Conservation (phyloP, 1,140 invertebrate genomes). For the Bombus waltoni region DNA sequence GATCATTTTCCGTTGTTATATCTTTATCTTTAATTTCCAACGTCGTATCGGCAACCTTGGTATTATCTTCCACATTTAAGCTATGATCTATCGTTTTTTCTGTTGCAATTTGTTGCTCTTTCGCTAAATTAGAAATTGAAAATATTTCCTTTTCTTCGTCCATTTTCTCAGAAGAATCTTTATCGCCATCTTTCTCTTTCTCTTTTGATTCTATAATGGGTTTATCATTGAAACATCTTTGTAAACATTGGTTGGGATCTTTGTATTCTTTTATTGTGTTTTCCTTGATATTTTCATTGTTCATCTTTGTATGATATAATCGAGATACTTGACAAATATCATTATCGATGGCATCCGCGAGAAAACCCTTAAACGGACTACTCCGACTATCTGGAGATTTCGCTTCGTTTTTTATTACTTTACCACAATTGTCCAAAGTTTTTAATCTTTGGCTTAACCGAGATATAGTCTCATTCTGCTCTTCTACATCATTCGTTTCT, state of each 20-base stretch:
- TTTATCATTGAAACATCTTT: background rate
- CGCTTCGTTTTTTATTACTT: background rate
- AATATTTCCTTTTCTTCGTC: background rate
- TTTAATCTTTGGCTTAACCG: background rate
- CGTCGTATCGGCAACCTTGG: too few relatives aligned
- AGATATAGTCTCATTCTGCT: background rate
- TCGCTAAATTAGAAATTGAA: background rate
- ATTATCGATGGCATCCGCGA: conserved; percentile 15
- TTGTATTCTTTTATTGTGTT: background rate
- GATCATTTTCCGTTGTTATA: background rate
- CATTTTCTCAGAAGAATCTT: background rate
- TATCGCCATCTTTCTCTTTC: background rate
- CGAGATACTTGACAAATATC: background rate
- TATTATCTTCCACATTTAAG: background rate
- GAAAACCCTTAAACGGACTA: conserved; percentile 63
- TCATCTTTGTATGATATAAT: background rate
- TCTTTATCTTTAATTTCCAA: background rate
- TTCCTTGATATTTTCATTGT: background rate
- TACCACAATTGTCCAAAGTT: background rate
- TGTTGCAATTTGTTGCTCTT: background rate
- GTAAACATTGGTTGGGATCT: background rate
- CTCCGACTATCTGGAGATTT: conserved; percentile 44
- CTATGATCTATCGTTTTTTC: background rate
- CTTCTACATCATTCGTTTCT: background rate
- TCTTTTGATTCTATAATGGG: background rate